Base-by-base conservation (phyloP, 2,888 invertebrate species). In the Byasa hedistus region DNA sequence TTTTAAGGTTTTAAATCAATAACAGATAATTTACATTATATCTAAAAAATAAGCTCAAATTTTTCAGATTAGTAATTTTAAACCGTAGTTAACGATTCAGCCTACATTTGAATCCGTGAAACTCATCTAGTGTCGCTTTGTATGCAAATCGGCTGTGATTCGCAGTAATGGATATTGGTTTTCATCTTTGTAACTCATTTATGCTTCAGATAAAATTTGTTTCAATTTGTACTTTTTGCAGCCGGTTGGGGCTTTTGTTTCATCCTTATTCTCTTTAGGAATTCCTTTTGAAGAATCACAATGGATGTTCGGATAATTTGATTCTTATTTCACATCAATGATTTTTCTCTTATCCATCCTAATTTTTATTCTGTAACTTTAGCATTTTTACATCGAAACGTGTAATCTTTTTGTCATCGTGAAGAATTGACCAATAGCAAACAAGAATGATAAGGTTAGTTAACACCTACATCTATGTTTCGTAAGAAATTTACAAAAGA, bases 101-200 rank as follows among this genome's bases (percentile, higher is more conserved):
- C 8, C 19, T 39, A 61, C 52, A 52, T 52, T 59, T 54, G 39
- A 64, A 55, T 55, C 58, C 54, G 44, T 27, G 24, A 59, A 58
- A 59, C 64, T 64, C 64, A 64, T 64, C 64, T 64, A 64, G 32
- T 19, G 48, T 56, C 60, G 48, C 32, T 65, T 65, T 65, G 65
- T 65, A 65, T 65, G 65, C 60, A 65, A 65, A 65, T 65, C 48
- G 60, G 44, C 44, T 56, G 60, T 48, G 65, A 65, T 56, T 56
- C 55, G 24, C 65, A 48, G 48, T 65, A 60, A 55, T 59, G 27
- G 65, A 48, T 65, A 65, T 65, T 44, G 65, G 65, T 60, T 65
- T 60, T 60, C 55, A 63, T 21, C 27, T 27, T 56, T 52, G 21
- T 61, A 39, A 57, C 39, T 57, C 57, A 57, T 57, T 57, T 65